Conservation (phyloP, 2,113 vertebrate species). For the Terrapene triunguis region DNA sequence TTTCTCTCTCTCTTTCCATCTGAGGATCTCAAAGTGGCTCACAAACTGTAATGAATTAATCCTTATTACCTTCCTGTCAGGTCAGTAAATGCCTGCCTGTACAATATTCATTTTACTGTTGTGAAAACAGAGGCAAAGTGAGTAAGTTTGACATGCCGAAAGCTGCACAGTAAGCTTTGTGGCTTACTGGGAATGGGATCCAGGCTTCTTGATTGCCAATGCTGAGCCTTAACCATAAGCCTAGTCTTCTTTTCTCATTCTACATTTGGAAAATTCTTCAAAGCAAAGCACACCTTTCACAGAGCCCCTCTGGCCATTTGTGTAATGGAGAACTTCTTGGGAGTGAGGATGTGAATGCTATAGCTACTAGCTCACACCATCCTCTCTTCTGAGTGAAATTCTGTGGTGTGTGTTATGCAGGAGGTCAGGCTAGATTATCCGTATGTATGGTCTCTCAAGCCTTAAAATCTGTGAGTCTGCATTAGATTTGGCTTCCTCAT, state of each 20-base stretch:
- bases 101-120: background rate
- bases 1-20: background rate
- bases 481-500: background rate
- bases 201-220: rapidly evolving
- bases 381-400: background rate
- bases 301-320: background rate
- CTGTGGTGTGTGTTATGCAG: background rate
- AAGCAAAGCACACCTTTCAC: background rate
- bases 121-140: background rate
- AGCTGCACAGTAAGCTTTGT: background rate
- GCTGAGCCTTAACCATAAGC: background rate
- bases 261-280: background rate
- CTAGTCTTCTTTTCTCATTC: background rate
- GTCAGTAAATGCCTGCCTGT: background rate
- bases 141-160: background rate
- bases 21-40: background rate
- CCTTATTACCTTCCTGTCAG: background rate
- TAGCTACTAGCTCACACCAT: background rate
- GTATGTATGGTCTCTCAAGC: background rate
- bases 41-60: background rate
- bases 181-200: background rate
- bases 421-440: background rate
- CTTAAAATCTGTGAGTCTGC: background rate
- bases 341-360: background rate
- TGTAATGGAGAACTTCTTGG: background rate